Evolutionary conservation across 2,888 invertebrate genomes (phyloP).

Genomic region (Cremastobaeus sp.): DNA sequence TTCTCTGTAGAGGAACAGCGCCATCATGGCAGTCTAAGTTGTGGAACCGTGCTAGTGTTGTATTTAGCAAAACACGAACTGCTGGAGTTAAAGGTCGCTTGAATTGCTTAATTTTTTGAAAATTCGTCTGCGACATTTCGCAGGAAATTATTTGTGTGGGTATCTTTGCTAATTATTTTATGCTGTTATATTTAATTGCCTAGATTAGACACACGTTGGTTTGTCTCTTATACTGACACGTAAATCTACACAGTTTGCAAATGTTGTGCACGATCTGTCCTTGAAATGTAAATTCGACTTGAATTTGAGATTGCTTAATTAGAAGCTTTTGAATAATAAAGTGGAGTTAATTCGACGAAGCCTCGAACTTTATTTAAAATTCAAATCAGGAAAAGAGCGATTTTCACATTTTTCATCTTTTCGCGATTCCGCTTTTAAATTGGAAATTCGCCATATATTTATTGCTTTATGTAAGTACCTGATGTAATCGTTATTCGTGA

Average conservation of each 20-base stretch:
- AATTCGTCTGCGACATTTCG: too few relatives aligned
- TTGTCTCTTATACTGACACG: not conserved
- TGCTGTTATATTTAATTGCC: not conserved
- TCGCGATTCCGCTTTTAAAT: constrained; percentile 15
- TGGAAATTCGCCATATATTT: constrained; percentile 9
- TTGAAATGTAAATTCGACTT: constrained; percentile 48
- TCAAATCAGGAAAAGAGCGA: constrained; percentile 43
- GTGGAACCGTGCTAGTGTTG: too few relatives aligned
- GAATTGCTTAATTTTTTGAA: too few relatives aligned
- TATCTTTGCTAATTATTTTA: too few relatives aligned
- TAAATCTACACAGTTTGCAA: constrained; percentile 29
- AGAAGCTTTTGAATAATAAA: constrained; percentile 52
- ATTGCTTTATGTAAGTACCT: constrained; percentile 3
- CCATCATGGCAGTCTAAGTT: too few relatives aligned
- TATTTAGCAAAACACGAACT: too few relatives aligned
- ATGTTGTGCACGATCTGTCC: constrained; percentile 39
- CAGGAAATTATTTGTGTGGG: too few relatives aligned
- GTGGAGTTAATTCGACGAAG: constrained; percentile 27
- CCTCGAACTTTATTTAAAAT: constrained; percentile 43
- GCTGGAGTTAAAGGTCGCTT: too few relatives aligned
- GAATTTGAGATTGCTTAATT: constrained; percentile 49
- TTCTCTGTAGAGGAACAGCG: too few relatives aligned
- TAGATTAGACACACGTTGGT: not conserved
- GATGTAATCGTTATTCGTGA: constrained; percentile 18
- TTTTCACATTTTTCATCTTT: constrained; percentile 35